Conservation (phyloP, 2,113 vertebrate species). For the Tragelaphus scriptus region DNA sequence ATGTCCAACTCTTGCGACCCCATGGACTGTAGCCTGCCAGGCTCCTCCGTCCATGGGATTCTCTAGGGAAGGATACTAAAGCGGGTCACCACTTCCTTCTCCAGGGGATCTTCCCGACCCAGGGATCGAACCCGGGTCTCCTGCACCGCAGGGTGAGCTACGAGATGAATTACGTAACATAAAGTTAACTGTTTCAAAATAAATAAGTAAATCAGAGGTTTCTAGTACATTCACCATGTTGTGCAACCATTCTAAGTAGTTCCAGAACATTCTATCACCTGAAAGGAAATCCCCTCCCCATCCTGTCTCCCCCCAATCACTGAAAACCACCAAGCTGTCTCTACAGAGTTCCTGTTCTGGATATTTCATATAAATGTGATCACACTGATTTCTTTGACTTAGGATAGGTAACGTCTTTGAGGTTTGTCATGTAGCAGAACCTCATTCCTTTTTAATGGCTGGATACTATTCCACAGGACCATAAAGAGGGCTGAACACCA, state of each 20-base stretch:
- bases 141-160: not conserved
- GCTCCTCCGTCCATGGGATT: not conserved
- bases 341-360: not conserved
- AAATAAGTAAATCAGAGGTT: not conserved
- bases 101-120: not conserved
- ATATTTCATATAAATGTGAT: not conserved
- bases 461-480: not conserved
- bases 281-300: not conserved
- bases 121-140: fast-evolving
- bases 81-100: not conserved
- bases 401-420: too few species aligned
- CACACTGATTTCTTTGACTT: not conserved
- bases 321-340: fast-evolving
- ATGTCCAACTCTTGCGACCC: not conserved
- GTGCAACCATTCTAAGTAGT: not conserved
- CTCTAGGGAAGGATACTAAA: not conserved
- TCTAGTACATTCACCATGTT: fast-evolving
- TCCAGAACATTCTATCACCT: not conserved
- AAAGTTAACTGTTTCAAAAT: not conserved
- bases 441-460: fast-evolving
- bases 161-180: not conserved
- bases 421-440: not conserved
- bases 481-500: not conserved
- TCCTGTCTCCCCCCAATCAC: fast-evolving
- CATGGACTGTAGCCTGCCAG: not conserved